Conservation (phyloP, 2,113 vertebrate genomes). For the Crotalus helleri region DNA sequence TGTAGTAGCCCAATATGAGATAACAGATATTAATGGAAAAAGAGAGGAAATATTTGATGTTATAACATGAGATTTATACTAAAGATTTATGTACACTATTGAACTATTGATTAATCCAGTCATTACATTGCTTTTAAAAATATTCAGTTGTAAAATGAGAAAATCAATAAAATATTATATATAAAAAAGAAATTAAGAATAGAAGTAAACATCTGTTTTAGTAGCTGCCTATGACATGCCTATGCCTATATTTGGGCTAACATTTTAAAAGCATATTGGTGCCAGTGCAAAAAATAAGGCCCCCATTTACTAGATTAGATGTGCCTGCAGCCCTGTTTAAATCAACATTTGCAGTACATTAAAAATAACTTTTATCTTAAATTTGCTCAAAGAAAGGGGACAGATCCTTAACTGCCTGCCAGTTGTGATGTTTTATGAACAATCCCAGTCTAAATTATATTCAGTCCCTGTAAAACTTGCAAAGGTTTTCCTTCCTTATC, state of each 20-base stretch:
- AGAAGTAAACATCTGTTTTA: neutral
- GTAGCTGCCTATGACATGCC: accelerated
- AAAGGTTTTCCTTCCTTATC: neutral
- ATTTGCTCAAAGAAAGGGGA: accelerated
- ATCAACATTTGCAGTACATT: neutral
- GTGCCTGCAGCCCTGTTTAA: neutral
- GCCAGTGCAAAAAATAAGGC: neutral
- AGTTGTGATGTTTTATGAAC: neutral
- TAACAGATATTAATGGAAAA: too few relatives aligned
- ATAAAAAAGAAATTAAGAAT: accelerated
- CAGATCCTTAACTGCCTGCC: neutral
- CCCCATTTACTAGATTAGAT: neutral
- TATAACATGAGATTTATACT: too few relatives aligned
- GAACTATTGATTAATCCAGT: too few relatives aligned
- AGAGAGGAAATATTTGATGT: too few relatives aligned
- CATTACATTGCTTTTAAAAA: too few relatives aligned
- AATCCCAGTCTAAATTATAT: neutral
- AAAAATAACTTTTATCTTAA: neutral
- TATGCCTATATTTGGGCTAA: neutral
- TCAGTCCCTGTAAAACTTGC: neutral
- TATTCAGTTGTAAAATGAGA: too few relatives aligned
- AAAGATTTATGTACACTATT: too few relatives aligned
- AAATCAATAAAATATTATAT: too few relatives aligned
- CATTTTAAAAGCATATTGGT: neutral
- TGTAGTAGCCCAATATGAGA: too few relatives aligned